phyloP scores from a whole-genome alignment of 2,888 invertebrate genomes.

The Drosophila borealis region DNA sequence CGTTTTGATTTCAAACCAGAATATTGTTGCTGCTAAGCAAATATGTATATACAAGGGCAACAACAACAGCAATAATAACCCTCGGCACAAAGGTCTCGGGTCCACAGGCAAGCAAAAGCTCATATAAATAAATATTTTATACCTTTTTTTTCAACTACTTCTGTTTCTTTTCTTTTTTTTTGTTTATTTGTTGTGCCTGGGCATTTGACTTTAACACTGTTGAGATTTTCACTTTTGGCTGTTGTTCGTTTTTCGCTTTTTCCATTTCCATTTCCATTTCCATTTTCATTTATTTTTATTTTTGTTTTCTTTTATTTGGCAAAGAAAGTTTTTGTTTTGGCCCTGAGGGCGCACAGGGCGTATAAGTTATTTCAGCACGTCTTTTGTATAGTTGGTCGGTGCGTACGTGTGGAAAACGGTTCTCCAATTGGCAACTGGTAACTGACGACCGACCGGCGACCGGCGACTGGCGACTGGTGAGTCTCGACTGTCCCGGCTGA shows the following conservation, averaged over 20 bases:
- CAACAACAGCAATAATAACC: constrained; percentile 51
- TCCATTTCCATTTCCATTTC: constrained; percentile 13
- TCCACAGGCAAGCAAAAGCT: constrained; percentile 62
- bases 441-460: constrained; percentile 17
- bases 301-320: constrained; percentile 37
- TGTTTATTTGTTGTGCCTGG: constrained; percentile 30
- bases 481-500: constrained; percentile 46
- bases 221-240: constrained; percentile 72
- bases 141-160: constrained; percentile 51
- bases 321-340: constrained; percentile 53
- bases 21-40: constrained; percentile 52
- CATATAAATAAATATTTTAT: constrained; percentile 76
- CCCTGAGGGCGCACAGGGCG: constrained; percentile 67
- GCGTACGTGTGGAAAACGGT: constrained; percentile 79
- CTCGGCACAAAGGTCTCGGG: constrained; percentile 63
- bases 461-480: constrained; percentile 11
- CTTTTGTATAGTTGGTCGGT: constrained; percentile 67
- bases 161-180: constrained; percentile 10
- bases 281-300: constrained; percentile 34
- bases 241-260: constrained; percentile 29
- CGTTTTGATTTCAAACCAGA: constrained; percentile 68
- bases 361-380: constrained; percentile 79
- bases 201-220: constrained; percentile 71
- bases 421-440: constrained; percentile 31
- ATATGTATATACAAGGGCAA: constrained; percentile 52